phyloP scores from a whole-genome alignment of 2,888 invertebrate species.

The Esperia sulphurella region DNA sequence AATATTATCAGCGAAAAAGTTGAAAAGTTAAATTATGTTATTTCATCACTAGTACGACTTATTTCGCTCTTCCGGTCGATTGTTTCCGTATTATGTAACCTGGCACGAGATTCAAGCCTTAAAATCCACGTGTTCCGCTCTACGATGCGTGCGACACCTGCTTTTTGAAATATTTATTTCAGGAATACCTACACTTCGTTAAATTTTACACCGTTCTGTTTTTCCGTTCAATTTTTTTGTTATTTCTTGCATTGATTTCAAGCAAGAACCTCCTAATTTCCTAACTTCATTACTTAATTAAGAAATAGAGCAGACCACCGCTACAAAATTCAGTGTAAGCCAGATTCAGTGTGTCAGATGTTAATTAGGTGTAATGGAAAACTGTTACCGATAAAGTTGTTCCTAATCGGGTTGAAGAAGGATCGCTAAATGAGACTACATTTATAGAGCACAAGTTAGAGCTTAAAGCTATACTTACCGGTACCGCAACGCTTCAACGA shows the following conservation, averaged over 20 bases:
- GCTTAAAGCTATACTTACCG: constrained; percentile 1
- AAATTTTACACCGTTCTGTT: constrained; percentile 12
- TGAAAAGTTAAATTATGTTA: too few species aligned
- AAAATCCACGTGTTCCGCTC: constrained; percentile 1
- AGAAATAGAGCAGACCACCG: too few species aligned
- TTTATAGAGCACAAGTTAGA: constrained; percentile 48
- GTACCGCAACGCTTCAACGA: constrained; percentile 9
- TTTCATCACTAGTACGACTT: too few species aligned
- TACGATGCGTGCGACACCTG: constrained; percentile 9
- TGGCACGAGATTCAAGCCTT: background rate
- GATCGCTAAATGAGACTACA: constrained; percentile 39
- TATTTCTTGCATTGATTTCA: too few species aligned
- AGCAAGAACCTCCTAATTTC: too few species aligned
- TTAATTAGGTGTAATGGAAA: constrained; percentile 1
- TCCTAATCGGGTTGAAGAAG: constrained; percentile 17
- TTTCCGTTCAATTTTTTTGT: constrained; percentile 12
- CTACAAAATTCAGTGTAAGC: too few species aligned
- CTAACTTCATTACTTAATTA: too few species aligned
- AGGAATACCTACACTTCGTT: constrained; percentile 8
- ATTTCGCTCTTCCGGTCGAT: background rate
- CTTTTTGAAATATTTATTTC: constrained; percentile 18
- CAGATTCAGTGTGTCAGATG: too few species aligned
- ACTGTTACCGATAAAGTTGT: constrained; percentile 24
- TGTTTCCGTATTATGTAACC: background rate
- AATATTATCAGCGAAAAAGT: too few species aligned